Percentiles rank a stretch among this genome's conserved stretches.
Conservation (phyloP, 2,113 vertebrate genomes). For the Pedetes capensis region DNA sequence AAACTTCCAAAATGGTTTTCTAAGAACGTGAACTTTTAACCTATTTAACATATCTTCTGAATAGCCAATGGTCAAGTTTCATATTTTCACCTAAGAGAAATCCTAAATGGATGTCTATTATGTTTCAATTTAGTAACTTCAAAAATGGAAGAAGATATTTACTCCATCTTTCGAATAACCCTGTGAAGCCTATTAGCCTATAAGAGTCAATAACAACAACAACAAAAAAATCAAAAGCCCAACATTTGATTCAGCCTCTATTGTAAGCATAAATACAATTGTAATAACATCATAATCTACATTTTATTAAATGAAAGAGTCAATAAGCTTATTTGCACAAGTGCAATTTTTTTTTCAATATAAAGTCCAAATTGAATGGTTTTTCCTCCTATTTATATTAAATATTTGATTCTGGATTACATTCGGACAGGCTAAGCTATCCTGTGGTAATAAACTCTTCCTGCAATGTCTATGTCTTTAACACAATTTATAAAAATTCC, state of each 20-base stretch:
- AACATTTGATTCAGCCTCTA: background rate
- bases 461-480: background rate
- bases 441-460: background rate
- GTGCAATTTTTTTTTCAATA: conserved; percentile 5
- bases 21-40: conserved; percentile 21
- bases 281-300: background rate
- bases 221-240: background rate
- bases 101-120: background rate
- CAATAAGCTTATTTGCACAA: background rate
- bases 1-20: conserved; percentile 31
- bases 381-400: background rate
- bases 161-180: background rate
- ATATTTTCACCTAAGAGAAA: background rate
- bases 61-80: background rate
- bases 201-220: background rate
- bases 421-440: background rate
- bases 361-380: background rate
- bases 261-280: background rate
- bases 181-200: background rate
- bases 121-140: conserved; percentile 9
- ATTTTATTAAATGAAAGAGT: background rate
- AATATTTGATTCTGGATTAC: background rate
- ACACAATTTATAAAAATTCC: background rate
- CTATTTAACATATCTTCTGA: background rate
- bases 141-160: background rate